A percentile compares a stretch with the other conserved stretches of the same genome.
Evolutionary conservation across 2,888 invertebrate species (phyloP).

Genomic region (Actias luna): DNA sequence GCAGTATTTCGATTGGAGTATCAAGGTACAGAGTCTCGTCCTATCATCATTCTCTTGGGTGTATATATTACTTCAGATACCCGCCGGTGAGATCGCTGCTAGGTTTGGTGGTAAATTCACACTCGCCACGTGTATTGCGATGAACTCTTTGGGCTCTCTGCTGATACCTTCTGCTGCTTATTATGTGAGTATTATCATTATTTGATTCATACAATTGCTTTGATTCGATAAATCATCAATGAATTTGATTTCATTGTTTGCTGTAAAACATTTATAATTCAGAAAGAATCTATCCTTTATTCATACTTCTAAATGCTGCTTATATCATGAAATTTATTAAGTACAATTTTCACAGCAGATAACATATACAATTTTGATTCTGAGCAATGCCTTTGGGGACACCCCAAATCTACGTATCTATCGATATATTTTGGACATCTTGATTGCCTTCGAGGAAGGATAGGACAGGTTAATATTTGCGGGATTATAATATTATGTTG

Average conservation of each 20-base stretch:
- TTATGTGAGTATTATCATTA: conserved; percentile 30
- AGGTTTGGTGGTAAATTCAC: conserved; percentile 86
- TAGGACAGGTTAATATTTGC: neutral
- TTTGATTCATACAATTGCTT: neutral
- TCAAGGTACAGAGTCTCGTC: conserved; percentile 70
- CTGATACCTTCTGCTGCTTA: conserved; percentile 84
- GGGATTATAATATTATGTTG: neutral
- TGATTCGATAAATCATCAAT: neutral
- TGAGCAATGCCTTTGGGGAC: too few species aligned
- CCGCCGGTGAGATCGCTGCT: conserved; percentile 84
- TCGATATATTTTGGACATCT: too few species aligned
- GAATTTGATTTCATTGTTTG: neutral
- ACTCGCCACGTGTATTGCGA: conserved; percentile 66
- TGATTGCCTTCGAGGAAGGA: neutral
- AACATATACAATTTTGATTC: too few species aligned
- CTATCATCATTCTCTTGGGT: conserved; percentile 88
- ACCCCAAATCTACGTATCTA: neutral
- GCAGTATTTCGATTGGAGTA: conserved; percentile 72
- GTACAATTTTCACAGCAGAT: neutral
- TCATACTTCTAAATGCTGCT: neutral
- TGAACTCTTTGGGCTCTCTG: conserved; percentile 82
- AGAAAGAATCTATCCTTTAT: too few species aligned
- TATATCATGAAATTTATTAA: neutral
- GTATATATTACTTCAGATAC: conserved; percentile 82
- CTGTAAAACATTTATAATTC: too few species aligned